A percentile compares a stretch with the other conserved stretches of the same genome.
phyloP scores from a whole-genome alignment of 2,888 invertebrate species.

The Thymelicus acteon region DNA sequence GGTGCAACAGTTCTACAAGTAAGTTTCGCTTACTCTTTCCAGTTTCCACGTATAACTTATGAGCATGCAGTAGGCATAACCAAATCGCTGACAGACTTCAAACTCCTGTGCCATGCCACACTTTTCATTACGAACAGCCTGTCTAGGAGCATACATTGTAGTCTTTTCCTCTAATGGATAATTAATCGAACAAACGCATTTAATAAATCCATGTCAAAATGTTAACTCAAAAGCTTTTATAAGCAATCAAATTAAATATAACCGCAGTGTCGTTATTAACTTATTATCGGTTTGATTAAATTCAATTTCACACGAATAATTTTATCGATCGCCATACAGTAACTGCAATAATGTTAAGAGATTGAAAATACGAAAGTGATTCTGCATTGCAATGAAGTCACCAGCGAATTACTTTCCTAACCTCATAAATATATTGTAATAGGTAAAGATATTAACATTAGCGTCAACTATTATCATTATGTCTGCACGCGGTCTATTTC shows the following conservation, averaged over 20 bases:
- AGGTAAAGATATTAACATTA: background rate
- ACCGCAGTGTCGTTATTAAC: background rate
- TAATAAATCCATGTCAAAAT: no score
- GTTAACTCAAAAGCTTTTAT: background rate
- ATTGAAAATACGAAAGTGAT: conserved; percentile 13
- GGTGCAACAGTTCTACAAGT: no score
- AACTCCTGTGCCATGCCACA: no score
- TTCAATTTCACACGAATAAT: background rate
- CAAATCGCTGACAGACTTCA: no score
- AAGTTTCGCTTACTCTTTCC: no score
- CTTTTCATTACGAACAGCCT: no score
- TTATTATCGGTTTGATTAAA: background rate
- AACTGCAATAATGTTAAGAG: background rate
- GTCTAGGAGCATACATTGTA: no score
- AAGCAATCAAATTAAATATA: background rate
- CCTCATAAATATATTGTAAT: conserved; percentile 10
- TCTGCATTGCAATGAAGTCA: background rate
- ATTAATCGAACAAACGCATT: background rate
- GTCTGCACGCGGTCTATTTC: background rate
- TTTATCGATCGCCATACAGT: background rate
- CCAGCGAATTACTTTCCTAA: background rate
- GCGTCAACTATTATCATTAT: background rate
- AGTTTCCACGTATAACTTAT: no score
- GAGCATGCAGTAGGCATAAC: no score
- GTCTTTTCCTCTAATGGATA: background rate